phyloP scores from a whole-genome alignment of 2,797 vertebrate genomes.

The Pantherophis vulpinus region DNA sequence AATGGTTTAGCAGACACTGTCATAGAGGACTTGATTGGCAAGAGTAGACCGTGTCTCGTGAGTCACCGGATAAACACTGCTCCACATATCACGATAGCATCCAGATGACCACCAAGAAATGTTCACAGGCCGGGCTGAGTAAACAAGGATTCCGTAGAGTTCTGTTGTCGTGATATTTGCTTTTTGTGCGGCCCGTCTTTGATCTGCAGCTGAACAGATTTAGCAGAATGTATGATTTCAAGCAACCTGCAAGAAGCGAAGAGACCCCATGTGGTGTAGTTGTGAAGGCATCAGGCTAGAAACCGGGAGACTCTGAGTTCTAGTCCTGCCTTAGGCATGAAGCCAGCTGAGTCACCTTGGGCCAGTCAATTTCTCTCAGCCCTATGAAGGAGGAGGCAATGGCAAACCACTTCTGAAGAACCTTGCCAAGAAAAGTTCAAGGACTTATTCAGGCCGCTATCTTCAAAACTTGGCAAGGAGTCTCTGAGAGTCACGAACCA shows the following conservation, averaged over 20 bases:
- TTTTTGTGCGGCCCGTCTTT: not conserved
- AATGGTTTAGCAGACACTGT: not conserved
- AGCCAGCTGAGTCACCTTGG: not conserved
- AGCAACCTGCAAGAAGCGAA: not conserved
- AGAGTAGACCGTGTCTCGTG: no score
- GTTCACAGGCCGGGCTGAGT: not conserved
- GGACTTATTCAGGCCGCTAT: no score
- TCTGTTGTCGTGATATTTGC: not conserved
- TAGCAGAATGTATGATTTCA: not conserved
- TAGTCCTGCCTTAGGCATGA: not conserved
- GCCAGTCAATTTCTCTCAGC: not conserved
- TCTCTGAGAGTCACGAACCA: no score
- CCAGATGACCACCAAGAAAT: not conserved
- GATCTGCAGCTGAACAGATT: not conserved
- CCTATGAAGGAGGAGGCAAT: not conserved
- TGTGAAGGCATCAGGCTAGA: not conserved
- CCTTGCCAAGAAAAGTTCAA: not conserved
- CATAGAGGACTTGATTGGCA: not conserved
- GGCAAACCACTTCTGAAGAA: not conserved
- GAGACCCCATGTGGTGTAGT: not conserved
- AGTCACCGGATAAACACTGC: not conserved
- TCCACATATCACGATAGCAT: not conserved
- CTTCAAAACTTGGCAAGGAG: no score
- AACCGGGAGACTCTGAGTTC: not conserved
- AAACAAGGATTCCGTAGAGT: not conserved